Percentiles rank a stretch among this genome's conserved stretches.
These are phyloP conservation scores for Trachelus troglodyta DNA, from an alignment of 2,888 invertebrate species.

Conservation along the genomic window DNA sequence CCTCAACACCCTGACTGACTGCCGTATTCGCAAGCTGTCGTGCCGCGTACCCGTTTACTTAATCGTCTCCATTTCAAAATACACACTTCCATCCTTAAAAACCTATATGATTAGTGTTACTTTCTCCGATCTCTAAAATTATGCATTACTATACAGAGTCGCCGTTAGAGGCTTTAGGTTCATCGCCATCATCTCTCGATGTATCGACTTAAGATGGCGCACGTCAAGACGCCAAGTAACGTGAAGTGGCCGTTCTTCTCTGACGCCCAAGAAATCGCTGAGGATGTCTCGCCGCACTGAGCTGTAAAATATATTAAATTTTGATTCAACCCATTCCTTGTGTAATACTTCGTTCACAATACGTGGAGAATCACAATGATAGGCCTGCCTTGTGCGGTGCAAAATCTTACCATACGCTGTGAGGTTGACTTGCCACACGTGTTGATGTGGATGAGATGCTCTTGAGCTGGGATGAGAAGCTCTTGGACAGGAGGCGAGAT, in stretches of 20 bases:
- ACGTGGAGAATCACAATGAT: not conserved
- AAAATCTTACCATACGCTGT: slow-evolving; percentile 57
- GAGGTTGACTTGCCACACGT: slow-evolving; percentile 61
- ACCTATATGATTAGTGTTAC: slow-evolving; percentile 22
- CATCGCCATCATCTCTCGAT: slow-evolving; percentile 58
- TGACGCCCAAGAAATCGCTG: slow-evolving; percentile 53
- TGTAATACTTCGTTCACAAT: not conserved
- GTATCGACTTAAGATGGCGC: slow-evolving; percentile 44
- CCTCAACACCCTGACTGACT: slow-evolving; percentile 26
- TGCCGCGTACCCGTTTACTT: slow-evolving; percentile 13
- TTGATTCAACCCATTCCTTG: not conserved
- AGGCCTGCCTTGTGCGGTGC: not conserved
- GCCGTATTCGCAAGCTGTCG: slow-evolving; percentile 37
- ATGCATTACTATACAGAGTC: slow-evolving; percentile 42
- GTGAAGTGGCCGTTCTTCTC: slow-evolving; percentile 41
- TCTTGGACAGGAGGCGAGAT: slow-evolving; percentile 61
- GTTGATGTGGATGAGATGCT: slow-evolving; percentile 41
- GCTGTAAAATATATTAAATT: slow-evolving; percentile 39
- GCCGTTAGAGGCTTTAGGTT: slow-evolving; percentile 33
- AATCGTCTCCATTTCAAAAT: slow-evolving; percentile 10
- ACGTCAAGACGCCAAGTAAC: slow-evolving; percentile 38
- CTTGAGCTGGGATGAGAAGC: slow-evolving; percentile 38
- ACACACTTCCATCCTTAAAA: slow-evolving; percentile 9
- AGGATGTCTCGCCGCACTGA: slow-evolving; percentile 57
- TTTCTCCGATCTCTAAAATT: slow-evolving; percentile 30